Conservation (phyloP, 2,113 vertebrate genomes). For the Cervus canadensis region DNA sequence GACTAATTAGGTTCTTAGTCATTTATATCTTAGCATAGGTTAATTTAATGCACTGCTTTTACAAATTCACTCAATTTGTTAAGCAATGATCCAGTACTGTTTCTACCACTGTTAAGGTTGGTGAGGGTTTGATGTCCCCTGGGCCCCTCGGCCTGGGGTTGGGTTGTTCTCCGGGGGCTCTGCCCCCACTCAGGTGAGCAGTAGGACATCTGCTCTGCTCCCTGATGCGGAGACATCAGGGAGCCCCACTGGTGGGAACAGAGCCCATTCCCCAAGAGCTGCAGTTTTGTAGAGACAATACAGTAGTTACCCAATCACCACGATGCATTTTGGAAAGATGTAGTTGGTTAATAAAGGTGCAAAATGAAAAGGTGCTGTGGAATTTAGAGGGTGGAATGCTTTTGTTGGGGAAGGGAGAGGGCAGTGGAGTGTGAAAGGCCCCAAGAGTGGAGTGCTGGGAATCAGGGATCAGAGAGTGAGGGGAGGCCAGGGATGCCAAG, state of each 20-base stretch:
- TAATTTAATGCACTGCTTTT: background rate
- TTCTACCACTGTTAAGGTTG: background rate
- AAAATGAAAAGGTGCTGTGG: background rate
- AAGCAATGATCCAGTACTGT: background rate
- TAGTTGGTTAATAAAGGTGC: background rate
- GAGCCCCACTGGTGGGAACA: background rate
- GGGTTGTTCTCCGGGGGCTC: background rate
- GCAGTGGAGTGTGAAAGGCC: background rate
- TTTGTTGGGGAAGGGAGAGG: background rate
- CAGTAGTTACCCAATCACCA: background rate
- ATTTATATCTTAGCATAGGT: background rate
- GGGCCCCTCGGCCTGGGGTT: background rate
- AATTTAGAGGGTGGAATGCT: background rate
- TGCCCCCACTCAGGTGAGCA: background rate
- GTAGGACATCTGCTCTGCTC: background rate
- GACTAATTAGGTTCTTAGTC: background rate
- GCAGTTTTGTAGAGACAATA: background rate
- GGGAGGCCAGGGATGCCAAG: no score
- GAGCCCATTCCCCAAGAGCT: background rate
- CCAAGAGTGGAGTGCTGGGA: background rate
- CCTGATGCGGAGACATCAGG: background rate
- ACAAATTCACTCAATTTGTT: background rate
- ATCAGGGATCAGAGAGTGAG: background rate
- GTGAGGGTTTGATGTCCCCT: background rate
- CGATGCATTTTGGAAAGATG: background rate